Conservation (phyloP, 2,888 invertebrate species). For the Thymelicus sylvestris region DNA sequence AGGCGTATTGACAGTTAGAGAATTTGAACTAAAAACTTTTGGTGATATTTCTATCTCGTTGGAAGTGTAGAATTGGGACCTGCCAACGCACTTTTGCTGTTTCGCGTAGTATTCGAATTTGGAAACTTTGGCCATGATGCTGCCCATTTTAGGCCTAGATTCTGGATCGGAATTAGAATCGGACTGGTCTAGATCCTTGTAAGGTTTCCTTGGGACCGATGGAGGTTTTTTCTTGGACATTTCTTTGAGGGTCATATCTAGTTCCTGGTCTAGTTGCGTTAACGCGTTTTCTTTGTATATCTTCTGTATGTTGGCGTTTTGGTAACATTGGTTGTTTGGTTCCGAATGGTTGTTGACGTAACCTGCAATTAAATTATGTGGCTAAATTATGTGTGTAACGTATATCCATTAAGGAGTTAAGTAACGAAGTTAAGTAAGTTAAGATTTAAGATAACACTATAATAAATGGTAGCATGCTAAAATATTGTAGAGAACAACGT, state of each 20-base stretch:
- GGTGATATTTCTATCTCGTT: constrained; percentile 85
- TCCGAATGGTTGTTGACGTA: constrained; percentile 63
- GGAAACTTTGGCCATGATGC: constrained; percentile 90
- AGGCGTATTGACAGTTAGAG: constrained; percentile 91
- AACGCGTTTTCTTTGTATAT: constrained; percentile 70
- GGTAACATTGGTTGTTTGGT: constrained; percentile 65
- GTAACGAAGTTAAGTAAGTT: no score
- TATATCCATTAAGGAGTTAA: no score
- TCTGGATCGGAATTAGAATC: constrained; percentile 81
- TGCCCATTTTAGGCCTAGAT: constrained; percentile 70
- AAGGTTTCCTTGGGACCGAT: constrained; percentile 85
- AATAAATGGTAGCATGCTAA: no score
- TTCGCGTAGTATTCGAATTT: constrained; percentile 92
- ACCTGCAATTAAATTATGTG: constrained; percentile 51
- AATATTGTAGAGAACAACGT: no score
- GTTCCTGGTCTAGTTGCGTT: constrained; percentile 72
- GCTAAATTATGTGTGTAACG: no score
- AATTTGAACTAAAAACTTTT: constrained; percentile 92
- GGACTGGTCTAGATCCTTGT: constrained; percentile 76
- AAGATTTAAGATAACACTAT: no score
- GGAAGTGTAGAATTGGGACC: constrained; percentile 75
- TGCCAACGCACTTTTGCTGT: constrained; percentile 81
- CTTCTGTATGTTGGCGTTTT: constrained; percentile 58
- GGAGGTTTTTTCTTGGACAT: constrained; percentile 87
- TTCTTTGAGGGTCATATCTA: constrained; percentile 77